Base-by-base conservation (phyloP, 2,113 vertebrate species). In the Xerus inauris region DNA sequence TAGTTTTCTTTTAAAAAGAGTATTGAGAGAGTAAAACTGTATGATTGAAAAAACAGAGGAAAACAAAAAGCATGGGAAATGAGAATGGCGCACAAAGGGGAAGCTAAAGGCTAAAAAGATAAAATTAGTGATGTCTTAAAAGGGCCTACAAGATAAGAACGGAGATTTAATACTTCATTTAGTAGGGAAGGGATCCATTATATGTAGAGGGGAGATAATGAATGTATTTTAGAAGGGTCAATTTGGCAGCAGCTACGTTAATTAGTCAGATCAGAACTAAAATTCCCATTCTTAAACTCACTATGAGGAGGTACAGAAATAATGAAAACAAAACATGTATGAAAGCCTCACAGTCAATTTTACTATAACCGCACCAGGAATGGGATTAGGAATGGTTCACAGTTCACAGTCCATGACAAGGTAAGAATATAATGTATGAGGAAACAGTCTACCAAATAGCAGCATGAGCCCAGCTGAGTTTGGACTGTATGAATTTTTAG, bases 1-100 rank as follows among this genome's bases (percentile, higher is more conserved):
- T n/a, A n/a, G 22, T 83, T 83, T 90, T 91, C 87, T 54, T 87
- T 93, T 42, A 59, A 84, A 93, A 64, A 30, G 11, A 93, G 14
- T 71, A 65, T 12, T 30, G 82, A 95, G 22, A 90, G 40, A 62
- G 22, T 54, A 1, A 92, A 59, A 88, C n/a, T 64, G 8, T 26
- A 42, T 20, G 75, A 62, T 0, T 62, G 38, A 82, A 76, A 38
- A 94, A 67, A 86, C 10, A 54, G 7, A 26, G 42, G 4, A 72
- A 59, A 83, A 77, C 16, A 83, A 69, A 75, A 40, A 38, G 3
- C 35, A 69, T 51, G 30, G 47, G 77, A 75, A 81, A 86, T 35
- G 12, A n/a, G 24, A 69, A 75, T 42, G 40, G 59, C 81, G 0
- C 79, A 20, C 22, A 76, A 75, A 54, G 47, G 20, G 22, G 65